Percentiles rank a stretch among this genome's conserved stretches.
Evolutionary conservation across 1,140 invertebrate genomes (phyloP).

Genomic region (Rhopalosiphum maidis): DNA sequence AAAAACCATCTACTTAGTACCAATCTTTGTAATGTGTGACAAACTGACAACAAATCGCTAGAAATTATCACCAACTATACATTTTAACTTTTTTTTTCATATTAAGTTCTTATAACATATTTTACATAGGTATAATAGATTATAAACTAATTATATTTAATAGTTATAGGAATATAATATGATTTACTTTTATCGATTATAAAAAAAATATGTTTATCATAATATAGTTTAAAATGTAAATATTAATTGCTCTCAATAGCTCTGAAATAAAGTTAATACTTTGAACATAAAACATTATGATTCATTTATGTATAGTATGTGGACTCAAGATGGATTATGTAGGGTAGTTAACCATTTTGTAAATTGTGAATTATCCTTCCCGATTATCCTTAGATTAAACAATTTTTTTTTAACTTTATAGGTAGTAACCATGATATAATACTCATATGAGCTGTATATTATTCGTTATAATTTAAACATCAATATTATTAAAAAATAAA

Average conservation of each 20-base stretch:
- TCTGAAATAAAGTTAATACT: neutral
- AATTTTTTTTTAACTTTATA: neutral
- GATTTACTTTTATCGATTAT: neutral
- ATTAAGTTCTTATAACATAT: neutral
- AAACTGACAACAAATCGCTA: neutral
- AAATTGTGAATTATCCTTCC: neutral
- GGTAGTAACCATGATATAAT: neutral
- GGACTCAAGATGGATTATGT: neutral
- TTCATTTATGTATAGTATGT: neutral
- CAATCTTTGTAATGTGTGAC: neutral
- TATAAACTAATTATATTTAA: no score
- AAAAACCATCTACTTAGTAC: neutral
- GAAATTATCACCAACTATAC: neutral
- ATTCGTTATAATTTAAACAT: neutral
- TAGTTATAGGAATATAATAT: neutral
- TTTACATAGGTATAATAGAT: neutral
- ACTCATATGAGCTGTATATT: neutral
- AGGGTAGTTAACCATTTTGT: neutral
- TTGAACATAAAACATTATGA: neutral
- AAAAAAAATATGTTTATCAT: neutral
- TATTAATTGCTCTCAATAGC: neutral
- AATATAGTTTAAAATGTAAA: no score
- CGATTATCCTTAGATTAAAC: neutral
- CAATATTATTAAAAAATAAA: neutral
- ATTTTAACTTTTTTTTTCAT: neutral